phyloP scores from a whole-genome alignment of 1,140 invertebrate species.

The Andrena cerasifolii region DNA sequence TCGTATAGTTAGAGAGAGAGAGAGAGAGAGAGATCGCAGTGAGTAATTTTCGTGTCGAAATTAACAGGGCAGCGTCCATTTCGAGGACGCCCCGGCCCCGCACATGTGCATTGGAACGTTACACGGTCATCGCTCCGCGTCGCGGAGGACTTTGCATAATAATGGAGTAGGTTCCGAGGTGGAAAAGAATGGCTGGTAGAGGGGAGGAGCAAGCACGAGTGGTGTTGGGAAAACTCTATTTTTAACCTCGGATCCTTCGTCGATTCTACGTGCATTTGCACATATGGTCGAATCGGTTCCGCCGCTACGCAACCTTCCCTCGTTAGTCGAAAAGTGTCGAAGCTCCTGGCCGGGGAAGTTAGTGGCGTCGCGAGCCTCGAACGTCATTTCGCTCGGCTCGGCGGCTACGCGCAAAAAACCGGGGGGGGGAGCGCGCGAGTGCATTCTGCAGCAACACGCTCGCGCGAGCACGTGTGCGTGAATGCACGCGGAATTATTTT shows the following conservation, averaged over 20 bases:
- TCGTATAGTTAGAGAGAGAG: no score
- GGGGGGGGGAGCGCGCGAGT: constrained; percentile 21
- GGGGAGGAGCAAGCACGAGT: no score
- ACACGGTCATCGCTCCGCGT: neutral
- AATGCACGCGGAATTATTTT: constrained; percentile 73
- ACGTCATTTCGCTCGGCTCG: constrained; percentile 28
- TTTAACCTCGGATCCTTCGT: no score
- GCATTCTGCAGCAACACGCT: no score
- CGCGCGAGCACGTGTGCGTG: constrained; percentile 64
- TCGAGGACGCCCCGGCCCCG: neutral
- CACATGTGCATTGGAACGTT: neutral
- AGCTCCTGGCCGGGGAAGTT: neutral
- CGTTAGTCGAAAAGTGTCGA: no score
- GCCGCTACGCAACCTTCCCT: no score
- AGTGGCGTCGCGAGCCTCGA: neutral
- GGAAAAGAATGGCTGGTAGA: neutral
- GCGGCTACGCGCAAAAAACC: constrained; percentile 10
- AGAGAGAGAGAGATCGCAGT: neutral
- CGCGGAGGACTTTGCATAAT: neutral
- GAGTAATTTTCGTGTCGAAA: neutral
- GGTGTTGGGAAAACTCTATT: neutral
- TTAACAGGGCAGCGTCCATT: neutral
- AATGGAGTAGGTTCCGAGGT: neutral
- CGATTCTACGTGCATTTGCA: no score
- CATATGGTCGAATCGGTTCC: no score